Evolutionary conservation across 2,888 invertebrate genomes (phyloP).

Genomic region (Odontomyia ornata): DNA sequence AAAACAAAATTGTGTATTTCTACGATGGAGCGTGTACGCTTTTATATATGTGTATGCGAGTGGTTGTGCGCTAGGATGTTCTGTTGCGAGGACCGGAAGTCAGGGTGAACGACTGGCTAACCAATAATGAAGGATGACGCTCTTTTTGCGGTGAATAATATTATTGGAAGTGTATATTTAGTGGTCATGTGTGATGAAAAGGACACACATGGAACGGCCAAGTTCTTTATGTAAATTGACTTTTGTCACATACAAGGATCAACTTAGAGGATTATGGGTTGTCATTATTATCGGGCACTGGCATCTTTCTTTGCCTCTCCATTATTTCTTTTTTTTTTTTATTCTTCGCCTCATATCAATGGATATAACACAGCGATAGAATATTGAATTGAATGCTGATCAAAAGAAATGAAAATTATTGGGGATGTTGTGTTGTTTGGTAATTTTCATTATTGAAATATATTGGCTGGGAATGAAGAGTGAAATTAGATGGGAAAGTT

Average conservation of each 20-base stretch:
- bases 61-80: too few relatives aligned
- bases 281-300: not conserved
- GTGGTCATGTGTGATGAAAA: constrained; percentile 24
- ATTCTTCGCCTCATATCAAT: not conserved
- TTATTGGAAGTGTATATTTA: not conserved
- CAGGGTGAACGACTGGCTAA: constrained; percentile 20
- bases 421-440: not conserved
- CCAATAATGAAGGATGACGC: constrained; percentile 32
- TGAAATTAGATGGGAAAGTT: too few relatives aligned
- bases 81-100: not conserved
- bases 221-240: constrained; percentile 27
- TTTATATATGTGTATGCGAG: too few relatives aligned
- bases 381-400: constrained; percentile 6
- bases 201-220: not conserved
- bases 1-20: constrained; percentile 5
- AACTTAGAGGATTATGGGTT: constrained; percentile 2
- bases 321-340: too few relatives aligned
- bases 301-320: not conserved
- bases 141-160: constrained; percentile 20
- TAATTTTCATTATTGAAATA: too few relatives aligned
- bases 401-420: constrained; percentile 6
- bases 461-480: too few relatives aligned
- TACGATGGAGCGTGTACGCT: not conserved
- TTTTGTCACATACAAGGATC: not conserved
- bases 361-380: not conserved